These are phyloP conservation scores for Sporophila hypoxantha DNA, from an alignment of 2,113 vertebrate genomes.

Conservation along the genomic window DNA sequence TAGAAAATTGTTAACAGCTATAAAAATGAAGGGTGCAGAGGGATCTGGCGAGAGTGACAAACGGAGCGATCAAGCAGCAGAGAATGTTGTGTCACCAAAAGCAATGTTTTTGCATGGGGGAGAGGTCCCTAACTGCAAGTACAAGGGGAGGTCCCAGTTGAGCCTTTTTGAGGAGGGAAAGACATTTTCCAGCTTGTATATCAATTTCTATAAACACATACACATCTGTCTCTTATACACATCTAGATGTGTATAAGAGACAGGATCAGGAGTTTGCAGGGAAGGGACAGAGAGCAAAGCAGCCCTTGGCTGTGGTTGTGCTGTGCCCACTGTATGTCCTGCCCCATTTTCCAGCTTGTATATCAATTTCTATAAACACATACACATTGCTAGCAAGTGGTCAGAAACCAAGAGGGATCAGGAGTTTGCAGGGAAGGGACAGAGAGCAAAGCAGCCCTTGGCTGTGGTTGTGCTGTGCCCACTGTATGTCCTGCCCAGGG, in stretches of 20 bases:
- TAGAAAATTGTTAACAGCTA: neutral
- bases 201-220: neutral
- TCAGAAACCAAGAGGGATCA: neutral
- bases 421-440: neutral
- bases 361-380: too few species aligned
- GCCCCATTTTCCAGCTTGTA: too few species aligned
- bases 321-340: rapidly evolving
- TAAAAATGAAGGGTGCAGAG: neutral
- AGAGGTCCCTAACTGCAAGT: neutral
- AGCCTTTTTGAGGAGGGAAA: neutral
- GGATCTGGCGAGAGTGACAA: neutral
- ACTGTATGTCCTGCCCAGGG: rapidly evolving
- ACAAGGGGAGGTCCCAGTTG: rapidly evolving
- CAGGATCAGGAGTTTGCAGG: neutral
- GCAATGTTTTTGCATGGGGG: neutral
- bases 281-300: neutral
- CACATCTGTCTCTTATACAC: too few species aligned
- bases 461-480: neutral
- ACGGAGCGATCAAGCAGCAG: neutral
- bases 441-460: neutral
- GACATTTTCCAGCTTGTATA: neutral
- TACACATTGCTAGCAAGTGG: rapidly evolving
- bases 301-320: rapidly evolving
- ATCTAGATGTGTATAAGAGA: too few species aligned
- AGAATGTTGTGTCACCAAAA: neutral